Base-by-base conservation (phyloP, 2,113 vertebrate genomes). In the Seriola dumerili region DNA sequence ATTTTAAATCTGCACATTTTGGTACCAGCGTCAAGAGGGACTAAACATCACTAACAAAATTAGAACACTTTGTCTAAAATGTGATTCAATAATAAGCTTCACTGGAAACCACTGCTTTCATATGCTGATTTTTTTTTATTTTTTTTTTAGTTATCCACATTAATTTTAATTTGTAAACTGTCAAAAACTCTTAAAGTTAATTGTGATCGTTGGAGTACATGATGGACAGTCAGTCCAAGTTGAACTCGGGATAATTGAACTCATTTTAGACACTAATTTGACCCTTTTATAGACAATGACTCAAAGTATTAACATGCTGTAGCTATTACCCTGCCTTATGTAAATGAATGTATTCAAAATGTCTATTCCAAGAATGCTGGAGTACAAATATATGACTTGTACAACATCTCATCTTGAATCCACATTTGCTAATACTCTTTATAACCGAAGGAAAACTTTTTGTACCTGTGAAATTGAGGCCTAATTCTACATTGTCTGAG, bases 291-390 rank as follows among this genome's bases (percentile, higher is more conserved):
- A 34, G 36, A 76, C 38, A 36, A 19, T 29, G 46, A 6, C 48
- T 74, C 25, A 21, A 25, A 57, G 29, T 70, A 17, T 54, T 21
- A 62, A 69, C 52, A 25, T 34, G 72, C 67, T 42, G 84, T 85
- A 85, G 87, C 55, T 68, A 11, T 70, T 48, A 14, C 55, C 63
- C 83, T 87, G 91, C 92, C 92, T 93, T 91, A 92, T 81, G 55
- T 68, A 82, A 73, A 77, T 84, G 77, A 91, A 88, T 85, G 90
- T 91, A 86, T 84, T 87, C 58, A 46, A 11, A 4, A n/a, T n/a
- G 52, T 76, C 54, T 83, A 12, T 19, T 57, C 13, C 55, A 32
- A n/a, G 73, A 63, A 76, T 32, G 86, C 90, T 89, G 83, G 81
- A 88, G 11, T 62, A 12, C 9, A 8, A 29, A 36, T n/a, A 58